Evolutionary conservation across 1,140 invertebrate species (phyloP).

Genomic region (Macrosteles quadrilineatus): DNA sequence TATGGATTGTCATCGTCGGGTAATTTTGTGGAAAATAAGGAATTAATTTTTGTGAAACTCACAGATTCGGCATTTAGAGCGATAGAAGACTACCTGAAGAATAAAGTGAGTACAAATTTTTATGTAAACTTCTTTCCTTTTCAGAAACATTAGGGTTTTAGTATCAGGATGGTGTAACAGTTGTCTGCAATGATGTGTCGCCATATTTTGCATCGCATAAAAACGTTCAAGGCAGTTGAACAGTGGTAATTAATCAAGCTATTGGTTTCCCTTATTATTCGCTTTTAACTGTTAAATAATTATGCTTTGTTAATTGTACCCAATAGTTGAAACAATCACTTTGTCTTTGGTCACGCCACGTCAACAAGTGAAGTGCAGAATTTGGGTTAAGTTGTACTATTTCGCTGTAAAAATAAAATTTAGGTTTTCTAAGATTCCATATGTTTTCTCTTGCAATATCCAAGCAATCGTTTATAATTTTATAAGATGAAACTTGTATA

Average conservation of each 20-base stretch:
- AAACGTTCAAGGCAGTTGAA: not conserved
- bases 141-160: conserved; percentile 16
- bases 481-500: no score
- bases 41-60: conserved; percentile 90
- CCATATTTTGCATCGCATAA: conserved; percentile 40
- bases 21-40: conserved; percentile 82
- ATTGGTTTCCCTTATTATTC: conserved; percentile 14
- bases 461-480: no score
- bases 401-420: not conserved
- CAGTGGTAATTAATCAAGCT: not conserved
- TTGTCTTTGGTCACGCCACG: conserved; percentile 27
- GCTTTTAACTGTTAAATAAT: not conserved
- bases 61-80: conserved; percentile 90
- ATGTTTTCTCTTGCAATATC: no score
- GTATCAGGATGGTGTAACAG: conserved; percentile 39
- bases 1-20: conserved; percentile 91
- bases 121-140: not conserved
- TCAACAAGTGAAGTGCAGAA: conserved; percentile 32
- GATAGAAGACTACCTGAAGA: conserved; percentile 85
- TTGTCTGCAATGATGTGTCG: conserved; percentile 40
- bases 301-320: not conserved
- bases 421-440: no score
- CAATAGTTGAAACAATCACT: not conserved
- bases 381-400: conserved; percentile 33
- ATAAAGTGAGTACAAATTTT: conserved; percentile 68